Evolutionary conservation across 2,888 invertebrate species (phyloP).

Genomic region (Tethea ocularis): DNA sequence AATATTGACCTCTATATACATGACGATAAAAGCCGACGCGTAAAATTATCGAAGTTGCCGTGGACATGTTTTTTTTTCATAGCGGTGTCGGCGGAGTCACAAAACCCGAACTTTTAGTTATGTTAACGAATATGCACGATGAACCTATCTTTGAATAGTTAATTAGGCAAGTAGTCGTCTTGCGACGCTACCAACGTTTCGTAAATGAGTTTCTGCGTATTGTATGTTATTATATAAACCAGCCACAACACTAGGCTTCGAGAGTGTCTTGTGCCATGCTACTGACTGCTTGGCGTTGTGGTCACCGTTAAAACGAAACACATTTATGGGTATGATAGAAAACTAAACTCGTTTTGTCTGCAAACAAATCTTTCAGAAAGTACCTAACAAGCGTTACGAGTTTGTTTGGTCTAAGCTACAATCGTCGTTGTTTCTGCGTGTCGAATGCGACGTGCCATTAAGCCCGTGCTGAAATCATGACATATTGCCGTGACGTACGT

Average conservation of each 20-base stretch:
- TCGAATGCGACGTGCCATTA: background rate
- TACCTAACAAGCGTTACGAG: background rate
- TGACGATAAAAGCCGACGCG: background rate
- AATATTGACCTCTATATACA: background rate
- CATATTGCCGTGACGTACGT: slow-evolving; percentile 1
- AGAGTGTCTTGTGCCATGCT: background rate
- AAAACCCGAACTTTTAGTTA: slow-evolving; percentile 12
- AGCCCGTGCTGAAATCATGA: slow-evolving; percentile 3
- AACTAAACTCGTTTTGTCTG: background rate
- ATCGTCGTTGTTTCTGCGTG: background rate
- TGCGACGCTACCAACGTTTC: slow-evolving; percentile 34
- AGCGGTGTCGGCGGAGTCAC: slow-evolving; percentile 13
- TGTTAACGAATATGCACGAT: slow-evolving; percentile 9
- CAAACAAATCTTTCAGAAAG: background rate
- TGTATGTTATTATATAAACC: slow-evolving; percentile 36
- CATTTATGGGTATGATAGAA: slow-evolving; percentile 11
- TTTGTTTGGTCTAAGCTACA: background rate
- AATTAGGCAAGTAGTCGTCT: slow-evolving; percentile 39
- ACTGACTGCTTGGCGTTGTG: slow-evolving; percentile 12
- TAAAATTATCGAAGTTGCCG: background rate
- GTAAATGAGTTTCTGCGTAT: slow-evolving; percentile 49
- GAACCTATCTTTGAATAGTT: slow-evolving; percentile 47
- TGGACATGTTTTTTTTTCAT: slow-evolving; percentile 7
- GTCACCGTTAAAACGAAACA: background rate
- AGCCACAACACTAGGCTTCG: slow-evolving; percentile 5